These are phyloP conservation scores for Teleogryllus occipitalis DNA, from an alignment of 1,140 invertebrate species.

Conservation along the genomic window DNA sequence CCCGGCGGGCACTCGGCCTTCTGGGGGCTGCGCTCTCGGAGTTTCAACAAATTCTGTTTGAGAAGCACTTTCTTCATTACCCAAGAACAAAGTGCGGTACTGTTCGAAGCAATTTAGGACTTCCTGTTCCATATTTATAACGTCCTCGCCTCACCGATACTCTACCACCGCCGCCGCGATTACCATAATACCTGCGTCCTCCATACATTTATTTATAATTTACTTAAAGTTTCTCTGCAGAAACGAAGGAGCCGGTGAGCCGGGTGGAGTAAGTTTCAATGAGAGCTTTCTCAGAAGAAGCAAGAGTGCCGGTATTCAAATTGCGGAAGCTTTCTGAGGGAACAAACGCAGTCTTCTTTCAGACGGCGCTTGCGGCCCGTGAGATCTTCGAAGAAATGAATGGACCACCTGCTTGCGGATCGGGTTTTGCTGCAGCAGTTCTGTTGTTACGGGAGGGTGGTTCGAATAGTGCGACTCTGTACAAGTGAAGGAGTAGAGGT, in stretches of 20 bases:
- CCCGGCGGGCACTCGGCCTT: background rate
- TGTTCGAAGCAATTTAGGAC: constrained; percentile 1
- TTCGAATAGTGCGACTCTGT: no score
- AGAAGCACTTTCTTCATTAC: background rate
- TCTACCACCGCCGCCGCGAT: background rate
- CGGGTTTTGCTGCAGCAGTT: no score
- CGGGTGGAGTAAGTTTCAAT: background rate
- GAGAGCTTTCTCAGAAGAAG: background rate
- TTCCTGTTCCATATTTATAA: constrained; percentile 5
- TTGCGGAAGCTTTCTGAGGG: background rate
- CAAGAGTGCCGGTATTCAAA: background rate
- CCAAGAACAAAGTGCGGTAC: background rate
- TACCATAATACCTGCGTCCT: constrained; percentile 3
- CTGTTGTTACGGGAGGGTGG: no score
- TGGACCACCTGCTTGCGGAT: background rate
- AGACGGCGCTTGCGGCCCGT: background rate
- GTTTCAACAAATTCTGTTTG: constrained; percentile 5
- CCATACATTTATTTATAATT: constrained; percentile 1
- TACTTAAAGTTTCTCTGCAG: background rate
- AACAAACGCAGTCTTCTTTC: background rate
- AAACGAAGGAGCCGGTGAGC: background rate
- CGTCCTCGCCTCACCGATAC: background rate
- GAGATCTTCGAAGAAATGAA: background rate
- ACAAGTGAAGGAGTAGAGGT: no score
- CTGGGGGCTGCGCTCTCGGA: background rate